phyloP scores from a whole-genome alignment of 2,113 vertebrate species.

The Nothoprocta perdicaria region DNA sequence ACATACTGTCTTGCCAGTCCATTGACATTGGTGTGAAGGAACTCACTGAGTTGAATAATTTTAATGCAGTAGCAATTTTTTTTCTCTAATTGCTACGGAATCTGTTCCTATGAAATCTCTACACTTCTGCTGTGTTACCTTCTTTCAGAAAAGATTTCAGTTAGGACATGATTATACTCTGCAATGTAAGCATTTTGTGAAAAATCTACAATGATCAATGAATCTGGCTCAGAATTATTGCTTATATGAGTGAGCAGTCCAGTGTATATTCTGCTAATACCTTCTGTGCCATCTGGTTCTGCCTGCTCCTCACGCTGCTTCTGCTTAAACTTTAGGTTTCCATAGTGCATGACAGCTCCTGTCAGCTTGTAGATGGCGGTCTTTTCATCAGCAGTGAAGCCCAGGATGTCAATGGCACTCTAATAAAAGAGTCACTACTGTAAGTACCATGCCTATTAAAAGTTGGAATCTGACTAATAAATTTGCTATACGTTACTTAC shows the following conservation, averaged over 20 bases:
- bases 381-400: slow-evolving; percentile 28
- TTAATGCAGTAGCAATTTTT: too few species aligned
- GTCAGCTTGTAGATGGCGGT: slow-evolving; percentile 51
- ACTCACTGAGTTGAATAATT: too few species aligned
- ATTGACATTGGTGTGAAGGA: too few species aligned
- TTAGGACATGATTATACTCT: not conserved
- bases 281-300: slow-evolving; percentile 43
- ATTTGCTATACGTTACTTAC: slow-evolving; percentile 54
- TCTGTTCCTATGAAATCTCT: too few species aligned
- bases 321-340: slow-evolving; percentile 50
- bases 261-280: not conserved
- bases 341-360: slow-evolving; percentile 43
- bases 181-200: not conserved
- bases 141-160: not conserved
- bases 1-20: too few species aligned
- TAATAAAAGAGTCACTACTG: not conserved
- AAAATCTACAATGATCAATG: not conserved
- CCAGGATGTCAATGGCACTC: slow-evolving; percentile 57
- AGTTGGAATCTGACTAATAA: not conserved
- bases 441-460: not conserved
- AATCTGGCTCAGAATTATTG: not conserved
- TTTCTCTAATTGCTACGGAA: too few species aligned
- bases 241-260: too few species aligned
- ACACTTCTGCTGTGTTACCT: not conserved
- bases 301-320: slow-evolving; percentile 44